A percentile compares a stretch with the other conserved stretches of the same genome.
Evolutionary conservation across 2,113 vertebrate species (phyloP).

Genomic region (Engraulis encrasicolus): DNA sequence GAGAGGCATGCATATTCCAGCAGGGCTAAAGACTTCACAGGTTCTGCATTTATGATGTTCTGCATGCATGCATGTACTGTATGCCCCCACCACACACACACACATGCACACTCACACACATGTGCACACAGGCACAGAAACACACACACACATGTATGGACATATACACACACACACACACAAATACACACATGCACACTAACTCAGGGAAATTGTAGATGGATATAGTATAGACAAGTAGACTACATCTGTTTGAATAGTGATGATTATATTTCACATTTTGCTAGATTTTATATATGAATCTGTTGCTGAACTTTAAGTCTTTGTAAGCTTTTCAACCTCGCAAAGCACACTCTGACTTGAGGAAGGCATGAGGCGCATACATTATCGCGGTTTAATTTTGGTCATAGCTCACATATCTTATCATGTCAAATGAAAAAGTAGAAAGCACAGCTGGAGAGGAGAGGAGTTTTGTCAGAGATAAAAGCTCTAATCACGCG

Average conservation of each 20-base stretch:
- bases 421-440: neutral
- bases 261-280: too few species aligned
- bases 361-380: neutral
- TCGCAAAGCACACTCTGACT: neutral
- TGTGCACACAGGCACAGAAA: too few species aligned
- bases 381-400: neutral
- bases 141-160: too few species aligned
- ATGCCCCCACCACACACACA: too few species aligned
- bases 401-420: neutral
- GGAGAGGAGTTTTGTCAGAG: neutral
- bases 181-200: too few species aligned
- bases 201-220: too few species aligned
- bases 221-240: too few species aligned
- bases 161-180: too few species aligned
- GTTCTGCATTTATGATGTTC: neutral
- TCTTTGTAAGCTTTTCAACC: neutral
- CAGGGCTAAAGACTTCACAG: slow-evolving; percentile 6
- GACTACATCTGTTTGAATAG: too few species aligned
- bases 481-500: slow-evolving; percentile 11
- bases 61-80: neutral
- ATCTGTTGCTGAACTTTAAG: neutral
- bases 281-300: too few species aligned
- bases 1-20: neutral
- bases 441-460: neutral
- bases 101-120: too few species aligned